phyloP scores from a whole-genome alignment of 2,113 vertebrate genomes.

The Thryonomys swinderianus region DNA sequence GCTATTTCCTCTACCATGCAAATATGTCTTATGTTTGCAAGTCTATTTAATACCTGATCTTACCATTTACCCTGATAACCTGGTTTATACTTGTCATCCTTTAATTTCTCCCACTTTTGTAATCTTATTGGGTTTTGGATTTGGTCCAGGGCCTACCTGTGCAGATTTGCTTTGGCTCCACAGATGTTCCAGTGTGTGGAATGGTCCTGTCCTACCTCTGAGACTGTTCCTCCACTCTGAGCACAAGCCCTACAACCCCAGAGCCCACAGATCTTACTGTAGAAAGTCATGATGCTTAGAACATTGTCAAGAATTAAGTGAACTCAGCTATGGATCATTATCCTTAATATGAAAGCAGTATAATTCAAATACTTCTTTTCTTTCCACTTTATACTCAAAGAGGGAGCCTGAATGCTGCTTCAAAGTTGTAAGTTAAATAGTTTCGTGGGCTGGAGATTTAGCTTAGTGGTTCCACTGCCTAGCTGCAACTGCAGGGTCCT shows the following conservation, averaged over 20 bases:
- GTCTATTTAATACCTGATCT: background rate
- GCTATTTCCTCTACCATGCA: conserved; percentile 8
- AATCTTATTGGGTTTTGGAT: background rate
- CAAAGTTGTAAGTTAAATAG: conserved; percentile 24
- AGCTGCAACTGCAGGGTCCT: no score
- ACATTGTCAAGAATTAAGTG: conserved; percentile 6
- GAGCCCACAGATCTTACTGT: background rate
- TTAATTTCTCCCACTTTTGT: background rate
- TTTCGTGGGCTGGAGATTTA: no score
- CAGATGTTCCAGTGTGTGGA: background rate
- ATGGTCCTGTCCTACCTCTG: background rate
- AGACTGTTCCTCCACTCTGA: background rate
- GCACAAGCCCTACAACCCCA: background rate
- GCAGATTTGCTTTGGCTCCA: background rate
- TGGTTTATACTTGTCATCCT: background rate
- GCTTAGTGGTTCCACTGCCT: no score
- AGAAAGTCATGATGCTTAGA: background rate
- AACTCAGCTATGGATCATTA: background rate
- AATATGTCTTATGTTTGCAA: background rate
- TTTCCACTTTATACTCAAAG: background rate
- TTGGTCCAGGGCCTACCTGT: background rate
- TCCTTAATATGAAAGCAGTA: background rate
- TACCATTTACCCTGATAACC: background rate
- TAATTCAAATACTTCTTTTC: background rate
- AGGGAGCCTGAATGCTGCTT: background rate